phyloP scores from a whole-genome alignment of 2,888 invertebrate genomes.

The Ceriagrion tenellum region DNA sequence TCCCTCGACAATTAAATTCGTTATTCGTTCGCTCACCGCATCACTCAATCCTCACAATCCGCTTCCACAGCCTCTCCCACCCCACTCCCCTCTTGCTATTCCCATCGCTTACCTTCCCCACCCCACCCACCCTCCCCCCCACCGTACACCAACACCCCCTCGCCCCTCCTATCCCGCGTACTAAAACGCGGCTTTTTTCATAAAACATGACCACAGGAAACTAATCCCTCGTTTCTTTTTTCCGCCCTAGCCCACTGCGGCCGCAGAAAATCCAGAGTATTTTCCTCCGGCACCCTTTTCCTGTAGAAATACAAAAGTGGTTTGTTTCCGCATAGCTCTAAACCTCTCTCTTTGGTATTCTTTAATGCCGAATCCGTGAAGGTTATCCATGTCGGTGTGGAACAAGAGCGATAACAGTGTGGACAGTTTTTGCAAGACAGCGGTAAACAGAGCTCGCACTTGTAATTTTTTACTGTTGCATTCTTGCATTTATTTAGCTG shows the following conservation, averaged over 20 bases:
- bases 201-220: neutral
- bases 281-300: neutral
- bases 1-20: conserved; percentile 11
- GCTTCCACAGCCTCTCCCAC: neutral
- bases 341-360: no score
- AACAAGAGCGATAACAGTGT: no score
- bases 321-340: no score
- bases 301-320: no score
- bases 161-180: neutral
- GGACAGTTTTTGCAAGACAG: no score
- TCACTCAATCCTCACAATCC: neutral
- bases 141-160: neutral
- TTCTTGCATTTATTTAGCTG: no score
- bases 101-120: neutral
- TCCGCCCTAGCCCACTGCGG: neutral
- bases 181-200: neutral
- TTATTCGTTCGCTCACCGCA: neutral
- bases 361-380: no score
- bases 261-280: neutral
- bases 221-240: neutral
- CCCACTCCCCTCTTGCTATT: no score
- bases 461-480: no score
- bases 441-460: no score
- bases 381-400: no score
- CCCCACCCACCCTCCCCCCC: neutral